phyloP scores from a whole-genome alignment of 2,888 invertebrate species.

The Eristalis intricaria region DNA sequence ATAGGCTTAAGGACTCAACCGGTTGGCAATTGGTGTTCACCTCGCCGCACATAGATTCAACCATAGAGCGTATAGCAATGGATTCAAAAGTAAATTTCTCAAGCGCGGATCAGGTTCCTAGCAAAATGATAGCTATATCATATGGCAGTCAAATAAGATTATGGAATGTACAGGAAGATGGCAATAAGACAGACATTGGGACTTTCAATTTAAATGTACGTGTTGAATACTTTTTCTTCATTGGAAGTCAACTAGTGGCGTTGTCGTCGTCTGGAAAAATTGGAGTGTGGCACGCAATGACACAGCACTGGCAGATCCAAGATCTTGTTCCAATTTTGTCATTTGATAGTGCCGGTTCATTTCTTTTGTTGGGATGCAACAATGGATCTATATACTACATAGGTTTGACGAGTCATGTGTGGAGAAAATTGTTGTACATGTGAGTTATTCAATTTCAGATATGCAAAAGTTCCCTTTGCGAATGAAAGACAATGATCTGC shows the following conservation, averaged over 20 bases:
- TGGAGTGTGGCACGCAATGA: constrained; percentile 99
- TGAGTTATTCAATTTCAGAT: constrained; percentile 84
- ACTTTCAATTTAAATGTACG: constrained; percentile 95
- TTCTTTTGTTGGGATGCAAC: constrained; percentile 95
- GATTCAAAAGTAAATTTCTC: constrained; percentile 85
- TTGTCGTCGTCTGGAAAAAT: constrained; percentile 95
- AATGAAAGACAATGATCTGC: constrained; percentile 99
- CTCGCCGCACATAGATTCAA: constrained; percentile 93
- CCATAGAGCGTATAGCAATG: constrained; percentile 95
- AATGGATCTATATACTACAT: constrained; percentile 99
- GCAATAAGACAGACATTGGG: constrained; percentile 88
- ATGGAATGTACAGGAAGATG: constrained; percentile 91
- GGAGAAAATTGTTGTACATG: not conserved
- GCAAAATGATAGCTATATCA: constrained; percentile 92
- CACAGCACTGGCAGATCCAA: constrained; percentile 99
- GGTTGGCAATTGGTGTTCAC: constrained; percentile 98
- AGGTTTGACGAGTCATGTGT: constrained; percentile 82
- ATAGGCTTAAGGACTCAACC: constrained; percentile 95
- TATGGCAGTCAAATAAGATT: constrained; percentile 89
- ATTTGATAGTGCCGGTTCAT: constrained; percentile 98
- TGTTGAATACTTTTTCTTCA: constrained; percentile 98
- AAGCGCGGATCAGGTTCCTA: constrained; percentile 82
- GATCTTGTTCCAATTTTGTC: constrained; percentile 97
- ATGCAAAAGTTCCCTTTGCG: constrained; percentile 99
- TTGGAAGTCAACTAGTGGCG: constrained; percentile 98